phyloP scores from a whole-genome alignment of 2,888 invertebrate species.

The Noctua comes region DNA sequence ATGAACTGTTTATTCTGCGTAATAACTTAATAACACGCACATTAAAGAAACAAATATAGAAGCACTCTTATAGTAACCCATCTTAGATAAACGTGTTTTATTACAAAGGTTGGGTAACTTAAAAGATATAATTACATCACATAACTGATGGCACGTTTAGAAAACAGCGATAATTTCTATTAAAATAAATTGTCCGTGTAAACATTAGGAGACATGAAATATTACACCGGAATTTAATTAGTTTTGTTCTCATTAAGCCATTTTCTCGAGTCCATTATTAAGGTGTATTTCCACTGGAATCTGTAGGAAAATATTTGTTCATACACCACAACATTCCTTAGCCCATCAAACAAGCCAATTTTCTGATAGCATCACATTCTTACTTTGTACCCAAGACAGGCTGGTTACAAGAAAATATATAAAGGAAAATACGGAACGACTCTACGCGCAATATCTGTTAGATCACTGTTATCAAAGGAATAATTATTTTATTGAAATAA shows the following conservation, averaged over 20 bases:
- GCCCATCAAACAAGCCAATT: not conserved
- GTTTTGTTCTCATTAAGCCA: slow-evolving; percentile 10
- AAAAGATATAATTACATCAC: not conserved
- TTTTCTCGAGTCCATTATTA: slow-evolving; percentile 27
- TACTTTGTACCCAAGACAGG: not conserved
- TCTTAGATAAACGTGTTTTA: not conserved
- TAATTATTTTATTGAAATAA: not conserved
- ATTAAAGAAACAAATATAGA: not conserved
- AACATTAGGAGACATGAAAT: slow-evolving; percentile 15
- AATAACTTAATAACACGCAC: not conserved
- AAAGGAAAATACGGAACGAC: not conserved
- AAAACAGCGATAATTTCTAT: slow-evolving; percentile 24
- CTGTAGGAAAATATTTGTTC: not conserved
- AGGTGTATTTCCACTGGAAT: not conserved
- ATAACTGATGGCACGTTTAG: slow-evolving; percentile 15
- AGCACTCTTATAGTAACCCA: not conserved
- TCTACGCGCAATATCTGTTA: not conserved
- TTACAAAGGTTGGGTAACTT: slow-evolving; percentile 9
- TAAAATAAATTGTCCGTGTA: slow-evolving; percentile 13
- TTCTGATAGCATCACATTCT: not conserved
- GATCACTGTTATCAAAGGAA: not conserved
- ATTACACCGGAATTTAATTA: slow-evolving; percentile 25
- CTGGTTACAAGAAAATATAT: not conserved
- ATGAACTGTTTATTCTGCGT: not conserved
- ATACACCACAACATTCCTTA: not conserved